A percentile compares a stretch with the other conserved stretches of the same genome.
phyloP scores from a whole-genome alignment of 1,140 invertebrate species.

The Dufourea novaeangliae region DNA sequence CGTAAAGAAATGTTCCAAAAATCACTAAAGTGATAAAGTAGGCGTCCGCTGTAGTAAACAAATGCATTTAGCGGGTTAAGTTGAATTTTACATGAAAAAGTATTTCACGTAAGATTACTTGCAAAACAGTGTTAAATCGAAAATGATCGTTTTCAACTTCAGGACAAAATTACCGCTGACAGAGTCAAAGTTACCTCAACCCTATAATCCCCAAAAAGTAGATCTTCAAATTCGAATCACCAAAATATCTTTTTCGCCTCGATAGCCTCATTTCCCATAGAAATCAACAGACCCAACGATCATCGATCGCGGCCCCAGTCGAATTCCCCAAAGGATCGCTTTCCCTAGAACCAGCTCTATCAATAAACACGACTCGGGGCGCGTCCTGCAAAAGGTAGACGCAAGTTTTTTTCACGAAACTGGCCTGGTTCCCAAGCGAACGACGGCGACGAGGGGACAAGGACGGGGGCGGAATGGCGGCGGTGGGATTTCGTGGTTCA shows the following conservation, averaged over 20 bases:
- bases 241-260: not conserved
- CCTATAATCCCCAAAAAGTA: too few species aligned
- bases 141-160: too few species aligned
- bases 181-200: too few species aligned
- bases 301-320: not conserved
- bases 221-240: too few species aligned
- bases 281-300: not conserved
- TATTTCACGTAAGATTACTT: too few species aligned
- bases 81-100: too few species aligned
- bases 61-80: too few species aligned
- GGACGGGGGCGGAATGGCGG: not conserved
- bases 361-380: constrained; percentile 27
- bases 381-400: constrained; percentile 39
- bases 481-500: constrained; percentile 60
- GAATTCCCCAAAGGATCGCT: constrained; percentile 32
- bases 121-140: too few species aligned
- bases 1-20: too few species aligned
- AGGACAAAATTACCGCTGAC: too few species aligned
- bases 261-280: not conserved
- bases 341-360: constrained; percentile 44
- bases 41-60: too few species aligned
- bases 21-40: too few species aligned
- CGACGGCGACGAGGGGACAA: not conserved
- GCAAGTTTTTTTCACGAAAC: constrained; percentile 37
- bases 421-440: constrained; percentile 49